Evolutionary conservation across 2,113 vertebrate species (phyloP).

Genomic region (Pogona vitticeps): DNA sequence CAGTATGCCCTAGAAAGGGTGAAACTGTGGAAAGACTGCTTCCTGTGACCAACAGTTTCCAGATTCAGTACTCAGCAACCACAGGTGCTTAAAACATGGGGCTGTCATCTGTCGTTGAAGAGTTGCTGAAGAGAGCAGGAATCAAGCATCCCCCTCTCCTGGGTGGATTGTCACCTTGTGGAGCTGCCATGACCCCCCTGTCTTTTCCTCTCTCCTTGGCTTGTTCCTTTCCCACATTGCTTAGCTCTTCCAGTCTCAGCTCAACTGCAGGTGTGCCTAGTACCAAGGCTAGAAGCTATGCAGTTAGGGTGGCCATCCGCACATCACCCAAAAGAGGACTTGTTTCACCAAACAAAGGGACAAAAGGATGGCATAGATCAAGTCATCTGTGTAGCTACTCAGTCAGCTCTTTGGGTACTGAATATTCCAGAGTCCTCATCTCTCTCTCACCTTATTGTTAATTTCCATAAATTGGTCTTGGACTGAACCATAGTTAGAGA

Average conservation of each 20-base stretch:
- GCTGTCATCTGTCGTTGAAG: neutral
- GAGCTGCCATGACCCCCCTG: neutral
- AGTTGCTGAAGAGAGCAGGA: neutral
- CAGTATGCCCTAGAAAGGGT: constrained; percentile 41
- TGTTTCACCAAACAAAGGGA: too few species aligned
- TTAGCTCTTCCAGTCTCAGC: neutral
- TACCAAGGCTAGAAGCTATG: neutral
- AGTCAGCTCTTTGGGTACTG: neutral
- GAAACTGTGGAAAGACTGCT: constrained; percentile 26
- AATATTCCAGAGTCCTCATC: neutral
- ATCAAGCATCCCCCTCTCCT: neutral
- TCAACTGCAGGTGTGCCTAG: neutral
- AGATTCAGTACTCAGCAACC: neutral
- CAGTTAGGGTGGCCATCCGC: neutral
- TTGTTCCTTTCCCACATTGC: neutral
- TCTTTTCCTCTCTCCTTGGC: neutral
- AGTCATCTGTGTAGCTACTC: neutral
- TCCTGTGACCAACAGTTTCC: neutral
- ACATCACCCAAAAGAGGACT: neutral
- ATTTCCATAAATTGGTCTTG: neutral
- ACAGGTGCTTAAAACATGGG: neutral
- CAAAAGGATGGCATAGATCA: neutral
- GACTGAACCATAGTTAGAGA: neutral
- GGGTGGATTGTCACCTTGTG: neutral
- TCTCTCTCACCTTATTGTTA: too few species aligned